phyloP scores from a whole-genome alignment of 2,113 vertebrate species.

The Coptodon rendalli region DNA sequence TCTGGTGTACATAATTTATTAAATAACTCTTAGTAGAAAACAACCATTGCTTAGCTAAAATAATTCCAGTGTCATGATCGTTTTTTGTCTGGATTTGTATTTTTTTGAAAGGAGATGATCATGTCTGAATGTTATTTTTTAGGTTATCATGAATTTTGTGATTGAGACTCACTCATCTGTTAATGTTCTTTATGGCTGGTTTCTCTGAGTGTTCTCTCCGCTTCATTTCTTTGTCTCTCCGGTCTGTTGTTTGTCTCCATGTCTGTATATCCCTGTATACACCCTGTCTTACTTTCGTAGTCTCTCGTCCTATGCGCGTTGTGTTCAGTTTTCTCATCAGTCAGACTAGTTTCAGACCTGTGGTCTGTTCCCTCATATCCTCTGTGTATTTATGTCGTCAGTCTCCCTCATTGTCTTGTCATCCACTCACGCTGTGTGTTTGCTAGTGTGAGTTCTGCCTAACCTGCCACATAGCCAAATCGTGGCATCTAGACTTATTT shows the following conservation, averaged over 20 bases:
- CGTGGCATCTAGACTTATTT: accelerated
- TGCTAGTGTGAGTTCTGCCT: neutral
- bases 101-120: neutral
- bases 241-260: accelerated
- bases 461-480: neutral
- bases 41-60: neutral
- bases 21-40: neutral
- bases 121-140: neutral
- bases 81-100: neutral
- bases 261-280: neutral
- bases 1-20: neutral
- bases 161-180: neutral
- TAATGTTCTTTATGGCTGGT: neutral
- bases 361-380: neutral
- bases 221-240: neutral
- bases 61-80: neutral
- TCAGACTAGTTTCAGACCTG: neutral
- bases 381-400: neutral
- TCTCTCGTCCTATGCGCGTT: accelerated
- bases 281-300: neutral
- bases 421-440: neutral
- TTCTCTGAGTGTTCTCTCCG: neutral
- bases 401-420: neutral
- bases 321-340: neutral
- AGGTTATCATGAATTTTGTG: neutral